phyloP scores from a whole-genome alignment of 2,888 invertebrate genomes.

The Meteorus colon region DNA sequence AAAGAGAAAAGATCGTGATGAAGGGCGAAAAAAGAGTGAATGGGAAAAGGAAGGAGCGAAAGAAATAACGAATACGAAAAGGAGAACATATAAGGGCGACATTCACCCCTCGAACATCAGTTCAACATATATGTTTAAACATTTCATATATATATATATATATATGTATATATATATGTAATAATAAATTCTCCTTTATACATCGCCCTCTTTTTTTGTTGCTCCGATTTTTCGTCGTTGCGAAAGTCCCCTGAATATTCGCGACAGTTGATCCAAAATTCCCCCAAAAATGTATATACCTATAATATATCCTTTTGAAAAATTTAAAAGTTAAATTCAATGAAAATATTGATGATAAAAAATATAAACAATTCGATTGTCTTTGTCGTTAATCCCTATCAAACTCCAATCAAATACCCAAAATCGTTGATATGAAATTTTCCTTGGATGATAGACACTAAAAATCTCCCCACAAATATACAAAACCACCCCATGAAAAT shows the following conservation, averaged over 20 bases:
- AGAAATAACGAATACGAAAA: neutral
- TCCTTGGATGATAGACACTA: no score
- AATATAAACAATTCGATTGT: neutral
- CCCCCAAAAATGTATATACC: slow-evolving; percentile 3
- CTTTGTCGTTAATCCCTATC: no score
- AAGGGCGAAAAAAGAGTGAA: neutral
- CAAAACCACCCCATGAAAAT: no score
- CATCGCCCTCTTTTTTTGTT: slow-evolving; percentile 8
- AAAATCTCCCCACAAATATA: no score
- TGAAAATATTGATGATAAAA: neutral
- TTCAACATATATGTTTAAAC: neutral
- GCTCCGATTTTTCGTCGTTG: slow-evolving; percentile 31
- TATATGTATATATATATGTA: no score
- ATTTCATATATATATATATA: neutral
- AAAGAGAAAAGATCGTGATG: slow-evolving; percentile 15
- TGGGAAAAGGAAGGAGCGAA: slow-evolving; percentile 24
- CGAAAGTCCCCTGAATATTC: slow-evolving; percentile 36
- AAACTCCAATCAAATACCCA: no score
- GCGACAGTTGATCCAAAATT: slow-evolving; percentile 31
- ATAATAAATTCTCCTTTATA: slow-evolving; percentile 7
- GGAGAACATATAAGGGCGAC: slow-evolving; percentile 4
- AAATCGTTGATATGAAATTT: no score
- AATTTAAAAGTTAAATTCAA: neutral
- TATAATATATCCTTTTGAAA: neutral
- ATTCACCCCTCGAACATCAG: slow-evolving; percentile 31